A percentile compares a stretch with the other conserved stretches of the same genome.
Evolutionary conservation across 2,113 vertebrate genomes (phyloP).

Genomic region (Piaya cayana): DNA sequence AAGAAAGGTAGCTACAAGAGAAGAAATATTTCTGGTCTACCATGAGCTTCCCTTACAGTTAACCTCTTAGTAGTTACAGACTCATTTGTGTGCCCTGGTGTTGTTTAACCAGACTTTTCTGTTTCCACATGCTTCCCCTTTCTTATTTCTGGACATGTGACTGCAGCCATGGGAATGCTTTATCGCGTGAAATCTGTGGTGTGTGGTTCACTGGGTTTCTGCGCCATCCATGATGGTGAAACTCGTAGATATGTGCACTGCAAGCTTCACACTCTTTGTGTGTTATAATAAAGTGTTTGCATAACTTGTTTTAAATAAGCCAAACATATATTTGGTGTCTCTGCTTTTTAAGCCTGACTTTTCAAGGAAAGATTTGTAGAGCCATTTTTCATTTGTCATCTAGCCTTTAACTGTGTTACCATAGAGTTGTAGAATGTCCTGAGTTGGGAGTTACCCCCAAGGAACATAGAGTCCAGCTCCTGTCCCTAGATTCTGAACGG

Average conservation of each 20-base stretch:
- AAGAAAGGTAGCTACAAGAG: neutral
- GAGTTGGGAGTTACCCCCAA: no score
- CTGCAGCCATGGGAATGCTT: conserved; percentile 8
- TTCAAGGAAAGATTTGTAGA: neutral
- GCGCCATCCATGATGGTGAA: neutral
- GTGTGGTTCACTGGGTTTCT: neutral
- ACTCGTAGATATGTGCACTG: neutral
- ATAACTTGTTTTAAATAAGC: neutral
- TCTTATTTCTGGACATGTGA: conserved; percentile 9
- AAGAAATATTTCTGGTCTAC: neutral
- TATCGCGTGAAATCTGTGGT: neutral
- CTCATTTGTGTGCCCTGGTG: neutral
- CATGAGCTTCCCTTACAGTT: neutral
- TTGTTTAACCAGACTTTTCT: neutral
- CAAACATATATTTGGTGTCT: neutral
- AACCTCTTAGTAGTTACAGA: neutral
- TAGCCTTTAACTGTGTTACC: neutral
- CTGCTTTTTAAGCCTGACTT: neutral
- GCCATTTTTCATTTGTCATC: neutral
- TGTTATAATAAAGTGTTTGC: neutral
- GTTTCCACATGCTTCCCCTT: conserved; percentile 13
- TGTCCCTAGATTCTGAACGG: no score
- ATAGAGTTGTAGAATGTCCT: no score
- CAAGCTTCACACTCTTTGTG: neutral
- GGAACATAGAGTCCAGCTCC: no score